Evolutionary conservation across 2,113 vertebrate species (phyloP).

Genomic region (Melanerpes formicivorus): DNA sequence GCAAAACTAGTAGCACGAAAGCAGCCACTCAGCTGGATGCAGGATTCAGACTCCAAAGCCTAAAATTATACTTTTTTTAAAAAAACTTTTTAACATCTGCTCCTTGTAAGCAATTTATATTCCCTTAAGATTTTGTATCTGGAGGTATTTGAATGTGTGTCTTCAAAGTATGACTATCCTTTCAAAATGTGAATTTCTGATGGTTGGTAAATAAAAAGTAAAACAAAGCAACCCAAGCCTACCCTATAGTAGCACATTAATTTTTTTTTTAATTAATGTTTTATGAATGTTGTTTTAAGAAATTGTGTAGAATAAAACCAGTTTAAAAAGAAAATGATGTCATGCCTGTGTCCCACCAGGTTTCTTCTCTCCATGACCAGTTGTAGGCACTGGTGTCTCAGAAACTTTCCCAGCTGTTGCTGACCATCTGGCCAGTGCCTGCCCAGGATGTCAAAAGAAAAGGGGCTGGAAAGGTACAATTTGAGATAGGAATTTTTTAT

Average conservation of each 20-base stretch:
- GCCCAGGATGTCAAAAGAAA: background rate
- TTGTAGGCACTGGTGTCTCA: rapidly evolving
- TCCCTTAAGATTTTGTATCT: constrained; percentile 30
- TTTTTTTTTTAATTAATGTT: constrained; percentile 53
- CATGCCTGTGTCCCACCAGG: background rate
- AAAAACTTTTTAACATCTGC: background rate
- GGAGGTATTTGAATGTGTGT: constrained; percentile 40
- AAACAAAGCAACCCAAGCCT: no score
- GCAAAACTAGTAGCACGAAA: background rate
- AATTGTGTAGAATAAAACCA: constrained; percentile 47
- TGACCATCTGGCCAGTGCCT: rapidly evolving
- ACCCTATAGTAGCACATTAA: background rate
- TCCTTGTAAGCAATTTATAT: background rate
- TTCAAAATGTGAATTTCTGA: constrained; percentile 44
- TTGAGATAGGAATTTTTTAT: background rate
- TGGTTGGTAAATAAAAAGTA: background rate
- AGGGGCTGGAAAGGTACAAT: background rate
- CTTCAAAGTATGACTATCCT: constrained; percentile 14
- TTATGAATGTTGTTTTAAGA: constrained; percentile 36
- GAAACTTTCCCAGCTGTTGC: background rate
- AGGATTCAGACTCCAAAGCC: background rate
- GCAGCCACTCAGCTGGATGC: background rate
- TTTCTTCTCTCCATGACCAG: background rate
- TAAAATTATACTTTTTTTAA: background rate
- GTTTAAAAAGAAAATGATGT: background rate